Base-by-base conservation (phyloP, 2,113 vertebrate genomes). In the Poeciliopsis retropinna region DNA sequence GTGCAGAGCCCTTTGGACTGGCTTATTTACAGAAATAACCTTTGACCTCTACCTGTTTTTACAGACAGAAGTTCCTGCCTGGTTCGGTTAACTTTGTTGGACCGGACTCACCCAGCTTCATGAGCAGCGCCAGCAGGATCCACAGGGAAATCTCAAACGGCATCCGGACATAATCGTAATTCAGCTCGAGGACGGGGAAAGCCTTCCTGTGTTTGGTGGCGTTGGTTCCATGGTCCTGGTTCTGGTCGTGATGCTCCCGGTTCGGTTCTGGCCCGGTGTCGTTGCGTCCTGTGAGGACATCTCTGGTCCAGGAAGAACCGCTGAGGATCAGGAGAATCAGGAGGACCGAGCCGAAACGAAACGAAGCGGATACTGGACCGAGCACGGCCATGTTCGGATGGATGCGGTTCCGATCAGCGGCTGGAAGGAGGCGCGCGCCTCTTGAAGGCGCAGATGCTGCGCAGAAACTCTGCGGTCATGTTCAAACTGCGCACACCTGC, bases 61-160 rank as follows among this genome's bases (percentile, higher is more conserved):
- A 5, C 17, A 5, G 5, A 6, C 44, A 17, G 14, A 47, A 47
- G 39, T 15, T 41, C 1, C 39, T 3, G n/a, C 22, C 15, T 17
- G 22, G 10, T 25, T 0, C 19, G 19, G 1, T 47, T 5, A 25
- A n/a, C 22, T 54, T 7, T n/a, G 47, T 4, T 41, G 3, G 15
- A 15, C 15, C 4, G 10, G 64, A 90, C 97, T 93, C 91, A 99
- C 98, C 97, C 68, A 99, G 95, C 83, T 99, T 99, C 96, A 99
- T 96, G 78, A 99, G 94, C 66, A 97, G 97, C 30, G 97, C 98
- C 80, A 99, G 92, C 0, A 99, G 95, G 86, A 98, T 98, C 98
- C 97, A 99, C 30, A 99, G 92, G 0, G 97, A 92, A 84, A 98
- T 96, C 94, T 97, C 96, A 1, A 99, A 98, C 30, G 97, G 97